Evolutionary conservation across 2,113 vertebrate species (phyloP).

Genomic region (Ahaetulla prasina): DNA sequence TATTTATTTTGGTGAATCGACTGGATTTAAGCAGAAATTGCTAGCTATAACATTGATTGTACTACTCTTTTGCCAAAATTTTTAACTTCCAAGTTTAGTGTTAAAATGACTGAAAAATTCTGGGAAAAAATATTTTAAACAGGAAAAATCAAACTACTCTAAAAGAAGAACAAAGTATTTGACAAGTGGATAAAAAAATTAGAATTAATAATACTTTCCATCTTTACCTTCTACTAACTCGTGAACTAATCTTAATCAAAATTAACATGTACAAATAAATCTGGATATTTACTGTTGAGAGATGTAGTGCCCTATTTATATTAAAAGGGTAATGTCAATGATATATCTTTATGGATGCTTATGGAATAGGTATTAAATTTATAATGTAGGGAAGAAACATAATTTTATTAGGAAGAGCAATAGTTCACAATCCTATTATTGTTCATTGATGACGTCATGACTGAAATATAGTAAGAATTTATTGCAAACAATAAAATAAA

Average conservation of each 20-base stretch:
- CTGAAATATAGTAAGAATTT: constrained; percentile 56
- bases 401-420: constrained; percentile 71
- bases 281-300: constrained; percentile 63
- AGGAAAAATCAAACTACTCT: neutral
- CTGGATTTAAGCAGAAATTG: neutral
- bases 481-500: constrained; percentile 56
- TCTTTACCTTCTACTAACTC: constrained; percentile 57
- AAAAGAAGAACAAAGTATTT: neutral
- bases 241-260: constrained; percentile 67
- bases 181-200: constrained; percentile 39
- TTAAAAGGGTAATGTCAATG: constrained; percentile 70
- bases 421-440: constrained; percentile 71
- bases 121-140: neutral
- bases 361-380: constrained; percentile 75
- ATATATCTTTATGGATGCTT: constrained; percentile 71
- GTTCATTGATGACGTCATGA: constrained; percentile 72
- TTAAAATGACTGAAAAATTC: neutral
- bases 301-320: constrained; percentile 60
- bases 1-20: neutral
- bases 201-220: constrained; percentile 50
- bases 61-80: neutral
- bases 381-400: constrained; percentile 66
- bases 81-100: neutral
- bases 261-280: constrained; percentile 63
- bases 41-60: neutral